A percentile compares a stretch with the other conserved stretches of the same genome.
These are phyloP conservation scores for Protodeltote pygarga DNA, from an alignment of 2,888 invertebrate genomes.

Conservation along the genomic window DNA sequence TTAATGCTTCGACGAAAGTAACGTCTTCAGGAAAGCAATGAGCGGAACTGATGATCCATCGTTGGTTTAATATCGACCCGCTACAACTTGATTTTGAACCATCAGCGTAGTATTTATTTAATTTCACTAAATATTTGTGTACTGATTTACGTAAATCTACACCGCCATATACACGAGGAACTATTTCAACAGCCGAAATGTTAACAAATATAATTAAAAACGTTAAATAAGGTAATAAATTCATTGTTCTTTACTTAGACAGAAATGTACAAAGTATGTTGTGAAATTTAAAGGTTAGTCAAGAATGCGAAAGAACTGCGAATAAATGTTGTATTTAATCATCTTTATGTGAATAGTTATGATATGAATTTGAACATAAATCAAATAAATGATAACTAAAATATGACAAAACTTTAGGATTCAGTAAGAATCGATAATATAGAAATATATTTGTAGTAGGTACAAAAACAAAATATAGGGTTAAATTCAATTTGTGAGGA, in stretches of 20 bases:
- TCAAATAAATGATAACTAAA: too few relatives aligned
- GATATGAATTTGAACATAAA: too few relatives aligned
- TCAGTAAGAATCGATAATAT: too few relatives aligned
- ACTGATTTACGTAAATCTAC: constrained; percentile 17
- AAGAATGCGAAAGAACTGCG: too few relatives aligned
- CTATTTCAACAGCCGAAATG: neutral
- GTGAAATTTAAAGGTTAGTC: too few relatives aligned
- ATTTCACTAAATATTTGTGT: constrained; percentile 47
- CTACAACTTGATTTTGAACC: constrained; percentile 36
- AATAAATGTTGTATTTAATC: too few relatives aligned
- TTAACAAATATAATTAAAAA: neutral
- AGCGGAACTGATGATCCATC: constrained; percentile 51
- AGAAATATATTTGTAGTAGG: too few relatives aligned
- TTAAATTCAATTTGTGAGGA: too few relatives aligned
- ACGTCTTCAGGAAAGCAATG: constrained; percentile 44
- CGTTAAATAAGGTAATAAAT: neutral
- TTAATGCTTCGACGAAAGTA: neutral
- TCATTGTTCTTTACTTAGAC: neutral
- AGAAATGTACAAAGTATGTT: neutral
- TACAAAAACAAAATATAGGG: too few relatives aligned
- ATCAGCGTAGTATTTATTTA: constrained; percentile 1
- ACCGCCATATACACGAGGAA: constrained; percentile 34
- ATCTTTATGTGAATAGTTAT: too few relatives aligned
- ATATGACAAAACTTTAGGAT: too few relatives aligned
- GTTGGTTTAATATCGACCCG: constrained; percentile 48